phyloP scores from a whole-genome alignment of 2,888 invertebrate genomes.

The Agrochola lychnidis region DNA sequence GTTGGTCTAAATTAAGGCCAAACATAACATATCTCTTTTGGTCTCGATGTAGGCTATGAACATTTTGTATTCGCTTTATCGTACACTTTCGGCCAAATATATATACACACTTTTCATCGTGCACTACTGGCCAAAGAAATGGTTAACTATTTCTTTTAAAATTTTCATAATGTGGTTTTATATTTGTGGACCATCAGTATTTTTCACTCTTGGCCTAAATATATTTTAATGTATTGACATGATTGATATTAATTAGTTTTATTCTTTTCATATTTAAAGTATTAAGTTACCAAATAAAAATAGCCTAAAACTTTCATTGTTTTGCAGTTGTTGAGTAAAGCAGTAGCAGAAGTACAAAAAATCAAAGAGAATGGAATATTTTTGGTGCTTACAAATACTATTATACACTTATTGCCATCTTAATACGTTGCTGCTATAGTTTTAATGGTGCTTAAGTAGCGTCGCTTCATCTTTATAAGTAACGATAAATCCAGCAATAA shows the following conservation, averaged over 20 bases:
- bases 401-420: constrained; percentile 33
- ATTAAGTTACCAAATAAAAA: constrained; percentile 67
- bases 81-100: constrained; percentile 56
- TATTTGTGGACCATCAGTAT: constrained; percentile 53
- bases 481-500: constrained; percentile 10
- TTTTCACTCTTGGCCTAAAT: constrained; percentile 63
- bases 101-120: constrained; percentile 44
- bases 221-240: constrained; percentile 47
- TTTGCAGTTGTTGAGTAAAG: constrained; percentile 31
- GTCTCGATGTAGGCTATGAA: constrained; percentile 54
- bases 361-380: background rate
- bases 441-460: constrained; percentile 55
- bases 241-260: constrained; percentile 61
- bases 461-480: constrained; percentile 19
- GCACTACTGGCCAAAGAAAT: constrained; percentile 50
- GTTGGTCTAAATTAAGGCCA: constrained; percentile 49
- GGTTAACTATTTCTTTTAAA: constrained; percentile 29
- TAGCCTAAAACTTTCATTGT: constrained; percentile 53
- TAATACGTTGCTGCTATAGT: constrained; percentile 34
- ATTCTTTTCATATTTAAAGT: constrained; percentile 50
- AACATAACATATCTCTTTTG: constrained; percentile 59
- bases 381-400: constrained; percentile 30
- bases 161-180: constrained; percentile 3
- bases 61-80: constrained; percentile 61
- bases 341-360: constrained; percentile 1